These are phyloP conservation scores for Petaurus breviceps DNA, from an alignment of 2,113 vertebrate species.

Conservation along the genomic window DNA sequence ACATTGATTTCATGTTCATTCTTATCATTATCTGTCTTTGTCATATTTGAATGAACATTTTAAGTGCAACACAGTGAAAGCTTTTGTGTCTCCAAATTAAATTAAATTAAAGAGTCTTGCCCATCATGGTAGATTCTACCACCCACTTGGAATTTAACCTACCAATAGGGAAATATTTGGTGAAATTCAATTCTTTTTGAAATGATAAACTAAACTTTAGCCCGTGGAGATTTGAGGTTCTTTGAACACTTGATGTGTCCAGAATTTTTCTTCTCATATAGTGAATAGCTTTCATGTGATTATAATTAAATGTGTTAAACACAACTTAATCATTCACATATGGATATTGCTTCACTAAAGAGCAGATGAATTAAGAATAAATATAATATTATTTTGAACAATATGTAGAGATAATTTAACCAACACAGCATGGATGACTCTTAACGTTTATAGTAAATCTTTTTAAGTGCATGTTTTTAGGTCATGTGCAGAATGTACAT, in stretches of 20 bases:
- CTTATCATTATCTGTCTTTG: background rate
- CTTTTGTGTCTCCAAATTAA: slow-evolving; percentile 6
- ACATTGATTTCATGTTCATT: background rate
- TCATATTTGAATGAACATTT: background rate
- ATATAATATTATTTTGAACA: background rate
- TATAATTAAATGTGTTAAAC: background rate
- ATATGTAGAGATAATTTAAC: background rate
- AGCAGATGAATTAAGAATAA: background rate
- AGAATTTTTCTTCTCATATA: background rate
- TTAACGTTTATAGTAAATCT: too few relatives aligned
- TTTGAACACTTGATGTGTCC: background rate
- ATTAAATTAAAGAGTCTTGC: background rate
- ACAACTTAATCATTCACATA: background rate
- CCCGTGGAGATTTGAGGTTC: background rate
- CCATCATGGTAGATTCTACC: background rate
- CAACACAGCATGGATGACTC: background rate
- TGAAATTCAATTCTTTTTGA: background rate
- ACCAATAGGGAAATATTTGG: background rate
- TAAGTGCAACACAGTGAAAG: background rate
- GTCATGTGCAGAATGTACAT: too few relatives aligned
- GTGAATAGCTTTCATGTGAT: background rate
- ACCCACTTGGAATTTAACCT: background rate
- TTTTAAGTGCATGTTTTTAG: too few relatives aligned
- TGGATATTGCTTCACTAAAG: background rate
- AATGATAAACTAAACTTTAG: background rate